Percentiles rank a stretch among this genome's conserved stretches.
These are phyloP conservation scores for Spilogale gracilis DNA, from an alignment of 2,113 vertebrate species.

Conservation along the genomic window DNA sequence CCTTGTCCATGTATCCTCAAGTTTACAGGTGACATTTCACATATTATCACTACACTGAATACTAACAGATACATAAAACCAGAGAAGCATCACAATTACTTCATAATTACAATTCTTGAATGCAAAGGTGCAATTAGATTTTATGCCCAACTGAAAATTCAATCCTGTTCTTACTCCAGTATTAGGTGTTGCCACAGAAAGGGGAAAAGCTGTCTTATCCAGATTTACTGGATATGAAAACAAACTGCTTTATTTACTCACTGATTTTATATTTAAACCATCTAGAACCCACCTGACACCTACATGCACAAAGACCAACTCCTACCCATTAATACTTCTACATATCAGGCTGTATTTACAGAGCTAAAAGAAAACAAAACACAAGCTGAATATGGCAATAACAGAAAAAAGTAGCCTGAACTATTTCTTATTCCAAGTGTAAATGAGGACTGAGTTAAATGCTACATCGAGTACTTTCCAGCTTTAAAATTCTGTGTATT, in stretches of 20 bases:
- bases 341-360: neutral
- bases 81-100: neutral
- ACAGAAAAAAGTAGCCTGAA: slow-evolving; percentile 2
- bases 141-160: neutral
- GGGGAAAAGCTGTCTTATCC: neutral
- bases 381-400: neutral
- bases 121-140: neutral
- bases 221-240: neutral
- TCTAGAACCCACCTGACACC: neutral
- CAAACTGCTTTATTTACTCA: slow-evolving; percentile 29
- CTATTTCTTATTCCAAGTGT: slow-evolving; percentile 5
- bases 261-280: slow-evolving; percentile 48
- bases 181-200: neutral
- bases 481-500: slow-evolving; percentile 32
- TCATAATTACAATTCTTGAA: neutral
- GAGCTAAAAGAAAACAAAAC: slow-evolving; percentile 40
- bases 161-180: neutral
- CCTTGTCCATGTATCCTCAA: neutral
- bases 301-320: neutral
- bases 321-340: neutral
- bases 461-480: neutral
- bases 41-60: neutral
- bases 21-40: neutral
- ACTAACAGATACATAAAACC: neutral
- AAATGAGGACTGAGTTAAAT: slow-evolving; percentile 21